phyloP scores from a whole-genome alignment of 1,140 invertebrate genomes.

The Diploscapter pachys region DNA sequence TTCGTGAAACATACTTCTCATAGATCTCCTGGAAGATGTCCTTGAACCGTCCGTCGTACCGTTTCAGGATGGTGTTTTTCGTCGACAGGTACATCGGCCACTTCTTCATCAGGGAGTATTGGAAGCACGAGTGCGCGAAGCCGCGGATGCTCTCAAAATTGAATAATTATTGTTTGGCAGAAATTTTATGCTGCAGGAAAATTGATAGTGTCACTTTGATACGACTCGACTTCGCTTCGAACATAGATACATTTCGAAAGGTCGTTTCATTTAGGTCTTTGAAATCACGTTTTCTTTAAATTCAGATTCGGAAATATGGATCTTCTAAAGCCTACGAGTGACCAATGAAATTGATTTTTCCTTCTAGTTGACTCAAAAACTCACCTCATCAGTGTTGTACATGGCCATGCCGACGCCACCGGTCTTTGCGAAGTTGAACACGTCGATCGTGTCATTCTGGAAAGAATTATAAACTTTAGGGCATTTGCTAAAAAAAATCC shows the following conservation, averaged over 20 bases:
- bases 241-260: too few relatives aligned
- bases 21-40: conserved; percentile 98
- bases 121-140: conserved; percentile 58
- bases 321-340: too few relatives aligned
- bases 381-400: conserved; percentile 86
- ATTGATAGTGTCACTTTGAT: too few relatives aligned
- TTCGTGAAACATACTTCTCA: conserved; percentile 69
- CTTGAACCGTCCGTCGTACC: conserved; percentile 96
- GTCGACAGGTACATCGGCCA: conserved; percentile 89
- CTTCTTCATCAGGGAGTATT: conserved; percentile 55
- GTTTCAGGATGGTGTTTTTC: conserved; percentile 97
- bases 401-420: conserved; percentile 83
- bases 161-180: not conserved
- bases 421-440: conserved; percentile 77
- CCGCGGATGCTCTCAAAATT: conserved; percentile 48
- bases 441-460: conserved; percentile 61
- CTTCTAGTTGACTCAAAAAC: too few relatives aligned
- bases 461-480: not conserved
- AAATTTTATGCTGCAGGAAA: too few relatives aligned
- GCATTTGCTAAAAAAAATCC: conserved; percentile 61
- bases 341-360: too few relatives aligned
- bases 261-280: too few relatives aligned
- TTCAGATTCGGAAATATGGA: too few relatives aligned
- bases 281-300: too few relatives aligned
- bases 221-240: too few relatives aligned